Conservation (phyloP, 2,113 vertebrate genomes). For the Lepus americanus region DNA sequence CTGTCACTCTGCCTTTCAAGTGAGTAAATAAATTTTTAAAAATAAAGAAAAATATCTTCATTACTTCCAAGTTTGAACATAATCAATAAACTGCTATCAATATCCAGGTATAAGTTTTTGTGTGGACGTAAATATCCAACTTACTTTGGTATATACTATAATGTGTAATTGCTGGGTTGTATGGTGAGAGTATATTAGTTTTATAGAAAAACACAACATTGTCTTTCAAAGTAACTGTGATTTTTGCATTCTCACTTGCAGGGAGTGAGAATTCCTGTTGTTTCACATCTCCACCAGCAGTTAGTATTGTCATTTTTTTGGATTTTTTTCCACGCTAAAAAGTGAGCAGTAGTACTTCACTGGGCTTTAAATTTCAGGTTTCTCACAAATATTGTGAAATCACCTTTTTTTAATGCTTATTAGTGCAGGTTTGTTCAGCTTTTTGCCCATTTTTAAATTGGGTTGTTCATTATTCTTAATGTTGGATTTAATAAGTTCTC, state of each 20-base stretch:
- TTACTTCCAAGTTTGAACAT: neutral
- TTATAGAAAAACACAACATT: neutral
- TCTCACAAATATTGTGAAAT: neutral
- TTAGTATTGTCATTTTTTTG: neutral
- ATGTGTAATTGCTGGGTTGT: neutral
- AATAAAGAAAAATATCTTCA: neutral
- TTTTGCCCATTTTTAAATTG: neutral
- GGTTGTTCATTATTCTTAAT: neutral
- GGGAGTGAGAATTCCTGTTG: neutral
- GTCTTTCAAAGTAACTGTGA: neutral
- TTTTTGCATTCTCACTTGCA: neutral
- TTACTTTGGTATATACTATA: neutral
- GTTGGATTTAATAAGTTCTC: neutral
- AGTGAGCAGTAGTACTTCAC: neutral
- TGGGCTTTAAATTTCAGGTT: neutral
- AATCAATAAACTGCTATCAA: neutral
- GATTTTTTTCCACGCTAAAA: neutral
- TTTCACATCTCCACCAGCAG: neutral
- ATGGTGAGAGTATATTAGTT: neutral
- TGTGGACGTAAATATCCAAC: neutral
- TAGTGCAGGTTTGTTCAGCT: neutral
- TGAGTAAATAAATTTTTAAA: too few relatives aligned
- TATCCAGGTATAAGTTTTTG: neutral
- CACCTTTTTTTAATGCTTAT: neutral
- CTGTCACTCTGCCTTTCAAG: too few relatives aligned